Conservation (phyloP, 2,888 invertebrate species). For the Philopedon plagiatum region DNA sequence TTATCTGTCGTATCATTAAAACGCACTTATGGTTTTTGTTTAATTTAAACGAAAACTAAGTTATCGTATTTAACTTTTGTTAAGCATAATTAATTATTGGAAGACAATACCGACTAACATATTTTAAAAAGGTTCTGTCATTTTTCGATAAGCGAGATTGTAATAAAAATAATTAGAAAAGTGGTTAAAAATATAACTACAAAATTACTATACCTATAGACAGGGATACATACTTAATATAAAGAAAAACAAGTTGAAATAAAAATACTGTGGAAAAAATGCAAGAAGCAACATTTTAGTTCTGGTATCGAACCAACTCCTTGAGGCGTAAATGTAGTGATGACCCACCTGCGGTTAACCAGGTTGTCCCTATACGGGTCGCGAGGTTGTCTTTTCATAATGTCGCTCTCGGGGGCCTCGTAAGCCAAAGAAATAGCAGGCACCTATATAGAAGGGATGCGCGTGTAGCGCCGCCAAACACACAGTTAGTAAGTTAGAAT, state of each 20-base stretch:
- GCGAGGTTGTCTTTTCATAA: conserved; percentile 98
- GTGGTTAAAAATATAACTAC: too few relatives aligned
- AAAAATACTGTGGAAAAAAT: neutral
- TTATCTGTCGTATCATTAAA: too few relatives aligned
- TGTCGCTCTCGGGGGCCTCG: conserved; percentile 99
- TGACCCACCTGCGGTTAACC: conserved; percentile 96
- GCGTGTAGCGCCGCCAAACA: conserved; percentile 65
- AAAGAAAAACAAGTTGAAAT: neutral
- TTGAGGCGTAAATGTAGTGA: conserved; percentile 49
- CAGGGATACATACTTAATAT: too few relatives aligned
- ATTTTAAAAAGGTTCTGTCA: too few relatives aligned
- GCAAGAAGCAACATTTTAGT: conserved; percentile 22
- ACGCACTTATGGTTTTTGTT: too few relatives aligned
- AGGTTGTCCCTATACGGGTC: conserved; percentile 98
- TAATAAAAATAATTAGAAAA: too few relatives aligned
- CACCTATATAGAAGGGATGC: conserved; percentile 88
- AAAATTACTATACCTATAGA: too few relatives aligned
- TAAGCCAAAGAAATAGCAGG: conserved; percentile 99
- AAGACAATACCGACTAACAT: too few relatives aligned
- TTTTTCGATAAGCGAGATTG: too few relatives aligned
- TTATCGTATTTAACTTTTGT: too few relatives aligned
- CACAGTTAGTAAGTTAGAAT: conserved; percentile 62
- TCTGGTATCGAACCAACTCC: conserved; percentile 34
- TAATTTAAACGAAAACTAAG: too few relatives aligned
- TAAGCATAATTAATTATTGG: too few relatives aligned